Percentiles rank a stretch among this genome's conserved stretches.
These are phyloP conservation scores for Podarcis raffonei DNA, from an alignment of 2,113 vertebrate species.

Conservation along the genomic window DNA sequence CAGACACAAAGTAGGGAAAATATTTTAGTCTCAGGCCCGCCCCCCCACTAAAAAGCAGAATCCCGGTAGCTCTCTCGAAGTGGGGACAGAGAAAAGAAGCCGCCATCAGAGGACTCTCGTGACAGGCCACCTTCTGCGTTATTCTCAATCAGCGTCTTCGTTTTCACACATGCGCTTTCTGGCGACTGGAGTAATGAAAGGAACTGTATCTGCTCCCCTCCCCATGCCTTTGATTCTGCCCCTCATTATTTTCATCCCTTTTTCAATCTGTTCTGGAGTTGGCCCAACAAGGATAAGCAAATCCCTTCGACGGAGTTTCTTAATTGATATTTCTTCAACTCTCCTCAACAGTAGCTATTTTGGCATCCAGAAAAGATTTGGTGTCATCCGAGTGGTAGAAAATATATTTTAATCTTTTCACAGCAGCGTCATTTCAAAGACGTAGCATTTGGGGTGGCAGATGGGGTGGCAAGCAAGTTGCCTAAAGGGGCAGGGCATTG, in stretches of 20 bases:
- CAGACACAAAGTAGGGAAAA: neutral
- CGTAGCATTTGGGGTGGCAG: constrained; percentile 88
- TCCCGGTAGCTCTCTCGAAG: constrained; percentile 12
- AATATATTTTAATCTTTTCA: constrained; percentile 89
- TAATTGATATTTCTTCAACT: constrained; percentile 89
- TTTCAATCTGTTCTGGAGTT: constrained; percentile 84
- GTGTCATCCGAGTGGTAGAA: constrained; percentile 88
- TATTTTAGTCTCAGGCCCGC: neutral
- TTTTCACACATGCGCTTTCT: constrained; percentile 75
- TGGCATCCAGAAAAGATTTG: constrained; percentile 88
- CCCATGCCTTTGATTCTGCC: constrained; percentile 76
- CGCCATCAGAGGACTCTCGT: constrained; percentile 60
- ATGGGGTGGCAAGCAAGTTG: constrained; percentile 87
- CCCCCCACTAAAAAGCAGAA: neutral
- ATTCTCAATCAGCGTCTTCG: constrained; percentile 61
- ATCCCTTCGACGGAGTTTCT: constrained; percentile 83
- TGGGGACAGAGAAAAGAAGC: constrained; percentile 15
- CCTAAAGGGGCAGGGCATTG: constrained; percentile 86
- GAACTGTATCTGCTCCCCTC: constrained; percentile 69
- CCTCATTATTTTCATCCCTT: constrained; percentile 85
- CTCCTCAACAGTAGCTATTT: constrained; percentile 87
- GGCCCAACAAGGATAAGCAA: constrained; percentile 86
- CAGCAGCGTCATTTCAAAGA: constrained; percentile 86
- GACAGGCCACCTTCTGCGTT: constrained; percentile 66
- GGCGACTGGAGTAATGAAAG: constrained; percentile 71